Evolutionary conservation across 2,888 invertebrate genomes (phyloP), one percentile per base, ranked within the genome.

Genomic region (Acronicta alni): DNA sequence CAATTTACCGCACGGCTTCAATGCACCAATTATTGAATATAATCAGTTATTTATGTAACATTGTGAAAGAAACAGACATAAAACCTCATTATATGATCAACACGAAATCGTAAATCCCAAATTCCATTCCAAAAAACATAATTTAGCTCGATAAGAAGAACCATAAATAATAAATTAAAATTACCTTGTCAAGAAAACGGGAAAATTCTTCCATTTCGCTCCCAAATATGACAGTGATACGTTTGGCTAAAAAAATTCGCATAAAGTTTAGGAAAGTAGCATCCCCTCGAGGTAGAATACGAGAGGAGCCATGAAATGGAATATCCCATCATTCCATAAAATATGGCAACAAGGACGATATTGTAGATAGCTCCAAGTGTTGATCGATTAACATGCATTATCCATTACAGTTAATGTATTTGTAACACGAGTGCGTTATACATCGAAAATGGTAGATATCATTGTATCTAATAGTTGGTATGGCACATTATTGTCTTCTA

Each of bases 361-460:
- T 51, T 57, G 38, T 46, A 38, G 47, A 60, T 57, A 46, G 55
- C 54, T 63, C 73, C 54, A 56, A 72, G 56, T 68, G 57, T 57
- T 73, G 69, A 78, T 74, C 72, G 77, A 74, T 78, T 72, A 71
- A 81, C 82, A 83, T 77, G 73, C 67, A 72, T 80, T 77, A 79
- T 76, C 81, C 82, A 81, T 83, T 80, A 81, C 64, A 61, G 48
- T 56, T 57, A 59, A 61, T 65, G 59, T 74, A 69, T 73, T 69
- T 61, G 56, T 66, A 71, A 52, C 66, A 65, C 30, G 55, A 54
- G 57, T 60, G 17, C 30, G 53, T 57, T n/a, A n/a, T n/a, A n/a
- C n/a, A n/a, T 41, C 42, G 8, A 48, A 49, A 43, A 51, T 26
- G 17, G 10, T 16, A 20, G 17, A 51, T 38, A 41, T 8, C 12